These are phyloP conservation scores for Eristalis arbustorum DNA, from an alignment of 2,888 invertebrate genomes.

Conservation along the genomic window DNA sequence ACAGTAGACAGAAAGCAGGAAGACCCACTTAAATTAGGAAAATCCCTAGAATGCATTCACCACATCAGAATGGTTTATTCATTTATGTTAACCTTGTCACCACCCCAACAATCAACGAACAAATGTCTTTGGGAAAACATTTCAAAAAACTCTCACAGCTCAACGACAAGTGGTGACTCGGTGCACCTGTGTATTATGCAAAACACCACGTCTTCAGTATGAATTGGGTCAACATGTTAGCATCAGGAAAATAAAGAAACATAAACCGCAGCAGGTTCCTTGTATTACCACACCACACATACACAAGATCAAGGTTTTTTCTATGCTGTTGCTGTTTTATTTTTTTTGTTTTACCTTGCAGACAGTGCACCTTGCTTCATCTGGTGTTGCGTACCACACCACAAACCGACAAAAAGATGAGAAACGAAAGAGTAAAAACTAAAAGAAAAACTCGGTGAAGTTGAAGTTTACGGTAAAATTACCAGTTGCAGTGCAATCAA, in stretches of 20 bases:
- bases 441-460: constrained; percentile 76
- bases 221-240: constrained; percentile 45
- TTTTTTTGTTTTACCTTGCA: background rate
- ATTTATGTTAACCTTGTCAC: too few species aligned
- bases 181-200: constrained; percentile 17
- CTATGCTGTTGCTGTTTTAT: background rate
- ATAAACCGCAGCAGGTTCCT: constrained; percentile 44
- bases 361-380: constrained; percentile 49
- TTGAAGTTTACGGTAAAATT: constrained; percentile 80
- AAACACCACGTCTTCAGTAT: background rate
- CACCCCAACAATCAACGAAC: background rate
- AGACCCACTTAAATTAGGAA: too few species aligned
- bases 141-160: background rate
- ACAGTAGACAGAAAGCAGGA: too few species aligned
- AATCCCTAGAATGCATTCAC: too few species aligned
- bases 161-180: background rate
- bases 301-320: constrained; percentile 66
- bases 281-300: constrained; percentile 33
- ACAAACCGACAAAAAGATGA: constrained; percentile 9
- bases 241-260: background rate
- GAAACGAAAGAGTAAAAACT: constrained; percentile 14
- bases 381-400: constrained; percentile 34
- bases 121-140: background rate
- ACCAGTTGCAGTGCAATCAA: constrained; percentile 54
- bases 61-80: too few species aligned